These are phyloP conservation scores for Psittacula echo DNA, from an alignment of 2,797 vertebrate species.

Conservation along the genomic window DNA sequence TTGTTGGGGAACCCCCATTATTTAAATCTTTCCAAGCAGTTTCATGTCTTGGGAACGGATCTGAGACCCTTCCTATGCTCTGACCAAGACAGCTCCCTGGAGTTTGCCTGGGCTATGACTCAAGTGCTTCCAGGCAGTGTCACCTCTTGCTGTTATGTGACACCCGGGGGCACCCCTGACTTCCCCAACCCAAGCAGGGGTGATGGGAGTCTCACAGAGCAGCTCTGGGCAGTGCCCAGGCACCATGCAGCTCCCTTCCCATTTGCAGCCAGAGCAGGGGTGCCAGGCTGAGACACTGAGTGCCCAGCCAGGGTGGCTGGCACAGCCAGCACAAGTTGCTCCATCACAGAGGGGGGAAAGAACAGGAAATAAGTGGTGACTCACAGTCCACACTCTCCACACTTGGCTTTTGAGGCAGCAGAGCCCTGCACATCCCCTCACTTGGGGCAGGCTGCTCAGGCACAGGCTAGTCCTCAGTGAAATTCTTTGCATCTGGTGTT, in stretches of 20 bases:
- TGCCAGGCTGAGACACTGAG: background rate
- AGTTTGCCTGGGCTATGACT: background rate
- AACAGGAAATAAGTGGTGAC: conserved; percentile 42
- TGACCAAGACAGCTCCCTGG: background rate
- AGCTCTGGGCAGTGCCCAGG: fast-evolving
- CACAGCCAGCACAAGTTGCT: background rate
- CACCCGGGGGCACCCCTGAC: background rate
- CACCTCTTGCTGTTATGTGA: background rate
- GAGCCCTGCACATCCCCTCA: background rate
- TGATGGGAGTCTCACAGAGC: fast-evolving
- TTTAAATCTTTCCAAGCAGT: background rate
- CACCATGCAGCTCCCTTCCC: fast-evolving
- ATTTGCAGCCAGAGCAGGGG: background rate
- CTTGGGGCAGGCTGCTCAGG: background rate
- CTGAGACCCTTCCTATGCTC: background rate
- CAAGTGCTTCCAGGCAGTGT: background rate
- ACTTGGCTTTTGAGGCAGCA: conserved; percentile 13
- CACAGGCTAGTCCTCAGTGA: background rate
- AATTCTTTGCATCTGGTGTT: conserved; percentile 22
- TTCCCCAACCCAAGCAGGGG: background rate
- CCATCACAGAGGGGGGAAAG: background rate
- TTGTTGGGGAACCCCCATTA: background rate
- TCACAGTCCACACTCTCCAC: background rate
- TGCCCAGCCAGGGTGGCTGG: background rate
- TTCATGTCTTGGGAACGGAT: background rate